A percentile compares a stretch with the other conserved stretches of the same genome.
Evolutionary conservation across 2,113 vertebrate genomes (phyloP).

Genomic region (Lethenteron camtschaticum): DNA sequence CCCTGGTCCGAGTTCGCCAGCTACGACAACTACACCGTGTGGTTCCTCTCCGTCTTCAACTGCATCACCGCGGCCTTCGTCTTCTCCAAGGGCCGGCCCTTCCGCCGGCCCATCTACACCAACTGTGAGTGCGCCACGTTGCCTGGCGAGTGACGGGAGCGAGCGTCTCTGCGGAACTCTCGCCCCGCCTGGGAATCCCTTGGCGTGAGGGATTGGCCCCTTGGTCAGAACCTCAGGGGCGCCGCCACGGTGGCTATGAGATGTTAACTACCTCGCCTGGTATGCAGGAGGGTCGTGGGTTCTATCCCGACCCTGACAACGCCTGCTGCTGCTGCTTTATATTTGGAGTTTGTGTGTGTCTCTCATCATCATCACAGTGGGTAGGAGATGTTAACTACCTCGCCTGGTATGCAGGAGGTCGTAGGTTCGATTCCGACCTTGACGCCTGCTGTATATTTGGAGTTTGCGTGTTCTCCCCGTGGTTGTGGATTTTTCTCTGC

Average conservation of each 20-base stretch:
- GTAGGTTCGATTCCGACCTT: not conserved
- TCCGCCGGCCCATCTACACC: conserved; percentile 30
- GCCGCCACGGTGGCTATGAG: not conserved
- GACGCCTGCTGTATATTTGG: too few relatives aligned
- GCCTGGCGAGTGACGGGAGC: not conserved
- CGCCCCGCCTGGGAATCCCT: not conserved
- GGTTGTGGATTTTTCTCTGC: too few relatives aligned
- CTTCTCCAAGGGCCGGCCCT: conserved; percentile 41
- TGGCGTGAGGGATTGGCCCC: not conserved
- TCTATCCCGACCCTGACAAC: not conserved
- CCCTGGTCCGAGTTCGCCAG: conserved; percentile 16
- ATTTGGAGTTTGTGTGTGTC: too few relatives aligned
- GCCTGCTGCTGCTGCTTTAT: too few relatives aligned
- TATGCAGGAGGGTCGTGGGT: not conserved
- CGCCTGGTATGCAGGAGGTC: not conserved
- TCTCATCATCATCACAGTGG: too few relatives aligned
- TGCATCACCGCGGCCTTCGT: conserved; percentile 29
- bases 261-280: not conserved
- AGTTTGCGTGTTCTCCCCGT: too few relatives aligned
- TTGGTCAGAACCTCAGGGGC: not conserved
- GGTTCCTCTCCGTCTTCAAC: conserved; percentile 33
- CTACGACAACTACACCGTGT: conserved; percentile 37
- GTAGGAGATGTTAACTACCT: not conserved
- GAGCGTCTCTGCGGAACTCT: not conserved
- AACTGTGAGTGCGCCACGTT: conserved; percentile 28